Evolutionary conservation across 2,888 invertebrate species (phyloP).

Genomic region (Coleophora flavipennella): DNA sequence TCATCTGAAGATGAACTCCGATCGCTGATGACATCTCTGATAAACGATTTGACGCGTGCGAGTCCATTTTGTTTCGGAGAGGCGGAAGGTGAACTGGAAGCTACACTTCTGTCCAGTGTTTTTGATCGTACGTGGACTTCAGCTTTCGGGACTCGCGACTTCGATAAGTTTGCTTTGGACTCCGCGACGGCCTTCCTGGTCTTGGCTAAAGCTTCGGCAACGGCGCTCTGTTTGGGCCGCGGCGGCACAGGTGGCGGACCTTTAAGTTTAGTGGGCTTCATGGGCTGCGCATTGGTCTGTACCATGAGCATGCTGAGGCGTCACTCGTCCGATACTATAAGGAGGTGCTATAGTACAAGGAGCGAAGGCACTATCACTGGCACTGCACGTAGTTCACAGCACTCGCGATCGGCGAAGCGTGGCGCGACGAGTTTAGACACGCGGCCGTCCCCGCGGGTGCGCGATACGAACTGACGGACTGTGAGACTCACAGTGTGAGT

Average conservation of each 20-base stretch:
- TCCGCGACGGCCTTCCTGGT: constrained; percentile 70
- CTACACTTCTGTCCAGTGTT: constrained; percentile 46
- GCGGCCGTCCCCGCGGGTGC: constrained; percentile 25
- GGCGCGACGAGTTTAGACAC: constrained; percentile 12
- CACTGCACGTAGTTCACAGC: constrained; percentile 32
- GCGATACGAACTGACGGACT: constrained; percentile 23
- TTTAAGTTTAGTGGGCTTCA: constrained; percentile 63
- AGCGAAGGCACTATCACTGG: constrained; percentile 45
- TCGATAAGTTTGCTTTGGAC: constrained; percentile 56
- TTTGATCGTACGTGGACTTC: constrained; percentile 45
- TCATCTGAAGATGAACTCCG: constrained; percentile 65
- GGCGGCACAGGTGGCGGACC: constrained; percentile 87
- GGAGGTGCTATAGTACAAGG: constrained; percentile 61
- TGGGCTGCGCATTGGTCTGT: constrained; percentile 71
- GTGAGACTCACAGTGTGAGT: too few species aligned
- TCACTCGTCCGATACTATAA: constrained; percentile 68
- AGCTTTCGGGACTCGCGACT: constrained; percentile 49
- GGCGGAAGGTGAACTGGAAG: constrained; percentile 39
- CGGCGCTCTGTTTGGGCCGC: constrained; percentile 81
- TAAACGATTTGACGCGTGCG: constrained; percentile 66
- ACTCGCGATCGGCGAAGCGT: constrained; percentile 38
- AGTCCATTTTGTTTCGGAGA: constrained; percentile 65
- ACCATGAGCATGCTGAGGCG: constrained; percentile 67
- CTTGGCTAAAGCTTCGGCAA: constrained; percentile 81
- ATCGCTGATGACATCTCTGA: constrained; percentile 68